Evolutionary conservation across 2,113 vertebrate species (phyloP).

Genomic region (Euleptes europaea): DNA sequence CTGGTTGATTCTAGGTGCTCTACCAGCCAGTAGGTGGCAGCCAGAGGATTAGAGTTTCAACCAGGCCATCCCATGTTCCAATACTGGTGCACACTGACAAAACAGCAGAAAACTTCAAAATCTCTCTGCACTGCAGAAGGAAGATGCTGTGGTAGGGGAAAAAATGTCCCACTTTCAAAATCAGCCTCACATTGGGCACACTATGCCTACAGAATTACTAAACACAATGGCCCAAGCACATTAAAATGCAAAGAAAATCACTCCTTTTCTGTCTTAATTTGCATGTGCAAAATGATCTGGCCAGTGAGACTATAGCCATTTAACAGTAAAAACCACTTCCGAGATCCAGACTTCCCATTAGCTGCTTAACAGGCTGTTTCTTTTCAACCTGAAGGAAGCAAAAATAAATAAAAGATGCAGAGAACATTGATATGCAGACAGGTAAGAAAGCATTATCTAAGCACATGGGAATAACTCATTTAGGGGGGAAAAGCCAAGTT

Average conservation of each 20-base stretch:
- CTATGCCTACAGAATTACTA: conserved; percentile 1
- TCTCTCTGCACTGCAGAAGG: neutral
- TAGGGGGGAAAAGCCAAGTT: conserved; percentile 44
- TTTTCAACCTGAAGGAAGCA: conserved; percentile 34
- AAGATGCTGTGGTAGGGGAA: neutral
- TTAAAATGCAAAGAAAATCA: conserved; percentile 20
- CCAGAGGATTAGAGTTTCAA: too few species aligned
- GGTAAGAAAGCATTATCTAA: conserved; percentile 45
- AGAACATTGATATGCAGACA: conserved; percentile 57
- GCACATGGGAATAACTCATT: conserved; percentile 48
- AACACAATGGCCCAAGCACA: conserved; percentile 8
- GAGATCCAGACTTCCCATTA: conserved; percentile 21
- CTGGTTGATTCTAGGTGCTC: too few species aligned
- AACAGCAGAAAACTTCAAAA: neutral
- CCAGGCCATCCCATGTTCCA: too few species aligned
- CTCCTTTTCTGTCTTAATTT: conserved; percentile 38
- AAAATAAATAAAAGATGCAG: conserved; percentile 61
- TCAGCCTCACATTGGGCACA: neutral
- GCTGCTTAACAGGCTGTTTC: conserved; percentile 40
- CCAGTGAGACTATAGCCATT: conserved; percentile 11
- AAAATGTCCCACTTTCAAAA: neutral
- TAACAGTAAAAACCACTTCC: neutral
- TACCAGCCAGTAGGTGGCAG: too few species aligned
- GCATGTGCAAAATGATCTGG: conserved; percentile 19
- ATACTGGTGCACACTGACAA: too few species aligned